Evolutionary conservation across 1,140 invertebrate genomes (phyloP), one percentile per base, ranked within the genome.

Genomic region (Aphaenogaster floridana): DNA sequence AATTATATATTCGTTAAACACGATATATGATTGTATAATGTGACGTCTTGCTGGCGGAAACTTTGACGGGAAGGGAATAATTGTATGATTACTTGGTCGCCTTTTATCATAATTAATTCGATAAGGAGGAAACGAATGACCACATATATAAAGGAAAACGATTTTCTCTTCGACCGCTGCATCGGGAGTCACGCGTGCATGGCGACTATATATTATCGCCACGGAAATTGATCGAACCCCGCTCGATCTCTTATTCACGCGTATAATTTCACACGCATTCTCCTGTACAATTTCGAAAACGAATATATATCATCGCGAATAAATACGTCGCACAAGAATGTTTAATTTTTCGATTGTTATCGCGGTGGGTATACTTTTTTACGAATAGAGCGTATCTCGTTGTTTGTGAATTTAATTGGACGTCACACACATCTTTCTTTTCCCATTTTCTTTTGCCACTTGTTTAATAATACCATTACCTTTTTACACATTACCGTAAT

Each of bases 81-180:
- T 76, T 78, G 17, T 57, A 34, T 45, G 15, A 72, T 66, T 59
- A 54, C 11, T 69, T 21, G 66, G 42, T 69, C 63, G 71, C 36
- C 68, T 80, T 86, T 89, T 69, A 89, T 90, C 89, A 50, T 86
- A 90, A 90, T 90, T 90, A 90, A 90, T 90, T 90, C 57, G 88
- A 89, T 90, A 90, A 77, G 61, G 34, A 42, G 54, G 76, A 76
- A 89, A 89, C 42, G 66, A 89, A 81, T 42, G 64, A 36, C 77
- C 42, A 57, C 77, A n/a, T 71, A 61, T 78, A 80, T 83, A 90
- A 86, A 89, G 81, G 89, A 90, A 86, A 80, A 63, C n/a, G 48
- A 86, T 66, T 77, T 78, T 89, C 88, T 86, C 64, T 57, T 79
- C 13, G 36, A 64, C 34, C 17, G 45, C 7, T 52, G 68, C 28